Evolutionary conservation across 2,113 vertebrate genomes (phyloP).

Genomic region (Camelus dromedarius): DNA sequence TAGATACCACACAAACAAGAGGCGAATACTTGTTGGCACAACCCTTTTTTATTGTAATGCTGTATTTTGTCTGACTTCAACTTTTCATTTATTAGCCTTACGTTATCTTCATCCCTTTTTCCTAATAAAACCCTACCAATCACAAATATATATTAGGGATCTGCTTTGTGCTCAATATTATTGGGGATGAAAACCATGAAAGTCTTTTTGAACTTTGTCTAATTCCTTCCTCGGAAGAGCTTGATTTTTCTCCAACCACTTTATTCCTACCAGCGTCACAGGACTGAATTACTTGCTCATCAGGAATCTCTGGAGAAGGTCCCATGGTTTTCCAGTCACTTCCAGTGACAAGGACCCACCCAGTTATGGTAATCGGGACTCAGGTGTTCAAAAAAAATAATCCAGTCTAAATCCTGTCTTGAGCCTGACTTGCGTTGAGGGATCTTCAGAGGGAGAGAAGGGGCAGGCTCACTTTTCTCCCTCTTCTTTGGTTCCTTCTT

Average conservation of each 20-base stretch:
- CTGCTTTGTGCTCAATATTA: background rate
- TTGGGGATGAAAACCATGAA: background rate
- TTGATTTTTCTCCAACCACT: background rate
- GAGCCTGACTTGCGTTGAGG: background rate
- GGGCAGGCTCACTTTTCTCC: background rate
- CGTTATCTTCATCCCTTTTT: background rate
- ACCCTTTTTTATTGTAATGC: background rate
- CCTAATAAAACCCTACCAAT: background rate
- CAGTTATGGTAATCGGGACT: background rate
- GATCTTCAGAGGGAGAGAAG: background rate
- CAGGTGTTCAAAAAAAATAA: background rate
- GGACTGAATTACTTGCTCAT: background rate
- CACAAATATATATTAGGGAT: background rate
- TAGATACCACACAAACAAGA: background rate
- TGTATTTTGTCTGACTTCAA: background rate
- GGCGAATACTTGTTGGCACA: background rate
- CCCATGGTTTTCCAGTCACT: background rate
- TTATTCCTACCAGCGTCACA: background rate
- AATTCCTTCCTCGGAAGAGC: background rate
- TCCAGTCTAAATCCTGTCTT: background rate
- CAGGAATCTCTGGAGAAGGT: background rate
- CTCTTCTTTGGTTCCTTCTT: background rate
- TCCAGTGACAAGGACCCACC: background rate
- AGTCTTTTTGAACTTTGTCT: background rate
- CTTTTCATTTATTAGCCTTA: background rate